Percentiles rank a stretch among this genome's conserved stretches.
These are phyloP conservation scores for Argynnis bischoffii DNA, from an alignment of 2,888 invertebrate genomes.

Conservation along the genomic window DNA sequence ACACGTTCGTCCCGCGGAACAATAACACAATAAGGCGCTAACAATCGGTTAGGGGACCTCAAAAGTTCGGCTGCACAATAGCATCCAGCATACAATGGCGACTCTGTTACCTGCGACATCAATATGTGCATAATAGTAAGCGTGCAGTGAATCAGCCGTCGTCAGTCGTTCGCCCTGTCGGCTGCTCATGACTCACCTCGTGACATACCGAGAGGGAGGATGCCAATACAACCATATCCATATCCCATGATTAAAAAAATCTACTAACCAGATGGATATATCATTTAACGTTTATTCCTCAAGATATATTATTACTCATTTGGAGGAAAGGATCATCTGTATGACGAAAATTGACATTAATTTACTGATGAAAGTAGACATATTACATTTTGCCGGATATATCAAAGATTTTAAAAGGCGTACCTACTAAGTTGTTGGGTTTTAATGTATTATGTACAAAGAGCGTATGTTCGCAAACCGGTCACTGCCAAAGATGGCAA, in stretches of 20 bases:
- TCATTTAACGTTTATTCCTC: neutral
- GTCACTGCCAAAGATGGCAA: constrained; percentile 76
- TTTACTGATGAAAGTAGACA: constrained; percentile 50
- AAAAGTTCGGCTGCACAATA: constrained; percentile 76
- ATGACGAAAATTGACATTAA: neutral
- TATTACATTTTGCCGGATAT: constrained; percentile 51
- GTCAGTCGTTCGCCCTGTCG: constrained; percentile 54
- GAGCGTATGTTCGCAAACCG: constrained; percentile 67
- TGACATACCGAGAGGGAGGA: constrained; percentile 43
- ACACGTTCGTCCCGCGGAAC: constrained; percentile 59
- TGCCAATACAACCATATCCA: constrained; percentile 62
- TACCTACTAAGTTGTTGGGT: constrained; percentile 47
- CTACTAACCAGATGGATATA: neutral
- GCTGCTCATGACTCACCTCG: constrained; percentile 47
- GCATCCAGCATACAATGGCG: constrained; percentile 75
- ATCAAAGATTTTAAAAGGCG: constrained; percentile 30
- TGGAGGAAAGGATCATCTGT: neutral
- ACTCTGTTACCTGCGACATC: constrained; percentile 76
- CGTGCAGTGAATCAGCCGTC: constrained; percentile 57
- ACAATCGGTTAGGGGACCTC: constrained; percentile 72
- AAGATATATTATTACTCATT: neutral
- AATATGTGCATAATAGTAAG: constrained; percentile 77
- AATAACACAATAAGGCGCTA: constrained; percentile 70
- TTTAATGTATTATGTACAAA: constrained; percentile 59
- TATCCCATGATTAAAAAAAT: constrained; percentile 58